Percentiles rank a stretch among this genome's conserved stretches.
These are phyloP conservation scores for Forbesichthys agassizii DNA, from an alignment of 2,113 vertebrate species.

Conservation along the genomic window DNA sequence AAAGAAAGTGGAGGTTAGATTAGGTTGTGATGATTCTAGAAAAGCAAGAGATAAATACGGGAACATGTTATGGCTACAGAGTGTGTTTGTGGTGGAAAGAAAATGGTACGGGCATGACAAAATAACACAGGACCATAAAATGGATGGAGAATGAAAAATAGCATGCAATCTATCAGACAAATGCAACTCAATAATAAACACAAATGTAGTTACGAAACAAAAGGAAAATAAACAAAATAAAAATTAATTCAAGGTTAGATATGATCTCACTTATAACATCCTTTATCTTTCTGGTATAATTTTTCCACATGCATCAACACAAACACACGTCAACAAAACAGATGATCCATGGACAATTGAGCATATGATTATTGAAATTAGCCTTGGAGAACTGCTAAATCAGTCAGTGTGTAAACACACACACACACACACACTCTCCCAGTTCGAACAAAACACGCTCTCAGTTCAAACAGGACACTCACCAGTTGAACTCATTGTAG, in stretches of 20 bases:
- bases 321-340: too few species aligned
- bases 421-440: not conserved
- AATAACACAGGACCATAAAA: not conserved
- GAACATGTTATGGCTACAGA: not conserved
- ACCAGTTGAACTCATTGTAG: too few species aligned
- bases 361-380: too few species aligned
- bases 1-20: constrained; percentile 35
- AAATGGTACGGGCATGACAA: not conserved
- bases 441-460: not conserved
- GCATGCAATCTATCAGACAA: not conserved
- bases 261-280: not conserved
- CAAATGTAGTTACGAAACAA: not conserved
- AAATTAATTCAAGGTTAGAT: too few species aligned
- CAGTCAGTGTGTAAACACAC: not conserved
- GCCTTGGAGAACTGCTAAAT: too few species aligned
- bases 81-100: constrained; percentile 28
- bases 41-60: not conserved
- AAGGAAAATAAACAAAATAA: not conserved
- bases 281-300: not conserved
- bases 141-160: not conserved
- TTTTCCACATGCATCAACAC: not conserved
- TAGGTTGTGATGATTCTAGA: constrained; percentile 35
- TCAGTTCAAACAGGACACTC: too few species aligned
- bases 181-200: not conserved
- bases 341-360: too few species aligned